Base-by-base conservation (phyloP, 2,113 vertebrate genomes). In the Athene noctua region DNA sequence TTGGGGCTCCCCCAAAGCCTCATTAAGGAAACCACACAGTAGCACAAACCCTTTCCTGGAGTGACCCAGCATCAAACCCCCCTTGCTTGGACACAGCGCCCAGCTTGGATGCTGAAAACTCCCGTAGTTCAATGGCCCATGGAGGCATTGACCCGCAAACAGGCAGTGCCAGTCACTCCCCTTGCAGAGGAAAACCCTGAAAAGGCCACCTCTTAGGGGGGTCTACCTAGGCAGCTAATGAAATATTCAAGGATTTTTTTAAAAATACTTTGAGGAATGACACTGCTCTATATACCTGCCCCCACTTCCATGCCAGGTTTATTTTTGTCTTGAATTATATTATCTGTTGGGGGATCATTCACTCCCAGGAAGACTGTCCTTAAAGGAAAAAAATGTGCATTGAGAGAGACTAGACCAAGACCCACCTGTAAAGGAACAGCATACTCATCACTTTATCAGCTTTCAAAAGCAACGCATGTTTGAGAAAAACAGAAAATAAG, bases 91-190 rank as follows among this genome's bases (percentile, higher is more conserved):
- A 51, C 7, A 13, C 22, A 66, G 42, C 0, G 2, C 29, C 49
- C 23, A 5, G 19, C 57, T 63, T 25, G 46, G 16, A 21, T 23
- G 22, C 54, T 52, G 62, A 68, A 63, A 67, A 34, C 5, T 72
- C 12, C 19, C 1, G 1, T 7, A 10, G 10, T 80, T 38, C 22
- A 11, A 4, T 4, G 5, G 25, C 16, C 46, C 11, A 0, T 11
- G 52, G 59, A 55, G n/a, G 19, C 20, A 27, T 27, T 14, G 44
- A 89, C 30, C 34, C 51, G 38, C 61, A 49, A 72, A 36, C 11
- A 25, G 49, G 19, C 54, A 44, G 23, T 20, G 54, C 46, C 59
- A 49, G 19, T 2, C 6, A 0, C 40, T 70, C 83, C 30, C 30
- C 46, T 61, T 42, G 67, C 25, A 42, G 49, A 79, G 21, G 19